phyloP scores from a whole-genome alignment of 1,140 invertebrate species.

The Goniozus legneri region DNA sequence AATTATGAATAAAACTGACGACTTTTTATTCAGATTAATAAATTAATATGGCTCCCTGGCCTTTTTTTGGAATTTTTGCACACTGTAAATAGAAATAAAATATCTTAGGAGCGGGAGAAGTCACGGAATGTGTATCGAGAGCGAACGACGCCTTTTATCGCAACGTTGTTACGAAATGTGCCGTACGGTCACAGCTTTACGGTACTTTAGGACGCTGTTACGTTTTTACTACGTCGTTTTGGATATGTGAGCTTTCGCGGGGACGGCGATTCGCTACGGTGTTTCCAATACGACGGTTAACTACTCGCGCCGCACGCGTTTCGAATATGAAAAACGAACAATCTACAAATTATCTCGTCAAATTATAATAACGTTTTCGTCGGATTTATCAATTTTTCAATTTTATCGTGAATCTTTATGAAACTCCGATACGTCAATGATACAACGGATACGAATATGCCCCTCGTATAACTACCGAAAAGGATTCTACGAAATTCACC shows the following conservation, averaged over 20 bases:
- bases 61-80: no score
- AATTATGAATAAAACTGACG: no score
- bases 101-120: background rate
- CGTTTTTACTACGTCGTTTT: slow-evolving; percentile 53
- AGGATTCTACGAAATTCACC: background rate
- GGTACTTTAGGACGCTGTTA: slow-evolving; percentile 52
- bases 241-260: slow-evolving; percentile 35
- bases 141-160: slow-evolving; percentile 36
- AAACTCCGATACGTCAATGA: no score
- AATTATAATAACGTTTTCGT: no score
- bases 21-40: no score
- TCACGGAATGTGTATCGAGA: background rate
- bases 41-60: no score
- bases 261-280: slow-evolving; percentile 27
- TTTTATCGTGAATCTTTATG: no score
- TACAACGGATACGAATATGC: no score
- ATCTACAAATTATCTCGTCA: no score
- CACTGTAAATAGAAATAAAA: background rate
- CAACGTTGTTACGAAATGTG: slow-evolving; percentile 46
- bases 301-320: background rate
- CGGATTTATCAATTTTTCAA: no score
- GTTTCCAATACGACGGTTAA: slow-evolving; percentile 23
- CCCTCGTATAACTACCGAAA: no score
- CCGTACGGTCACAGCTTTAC: slow-evolving; percentile 53
- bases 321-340: background rate